Percentiles rank a stretch among this genome's conserved stretches.
These are phyloP conservation scores for Leptodactylus fallax DNA, from an alignment of 2,797 vertebrate species.

Conservation along the genomic window DNA sequence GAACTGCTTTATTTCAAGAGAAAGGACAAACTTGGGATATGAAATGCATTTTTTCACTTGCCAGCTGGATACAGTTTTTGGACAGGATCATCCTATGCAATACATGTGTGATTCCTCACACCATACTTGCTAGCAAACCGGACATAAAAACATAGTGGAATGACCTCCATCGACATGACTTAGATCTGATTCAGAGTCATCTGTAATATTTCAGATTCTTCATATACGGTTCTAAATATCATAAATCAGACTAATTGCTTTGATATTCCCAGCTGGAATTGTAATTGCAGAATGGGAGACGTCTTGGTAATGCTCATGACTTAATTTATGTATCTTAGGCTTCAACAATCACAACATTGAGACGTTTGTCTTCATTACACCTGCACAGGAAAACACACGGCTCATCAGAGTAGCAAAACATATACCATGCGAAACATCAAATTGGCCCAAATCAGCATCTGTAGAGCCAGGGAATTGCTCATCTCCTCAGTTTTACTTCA, in stretches of 20 bases:
- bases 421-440: neutral
- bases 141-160: neutral
- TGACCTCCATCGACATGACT: neutral
- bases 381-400: constrained; percentile 1
- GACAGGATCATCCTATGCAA: neutral
- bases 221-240: constrained; percentile 7
- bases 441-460: neutral
- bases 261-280: constrained; percentile 23
- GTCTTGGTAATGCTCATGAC: constrained; percentile 12
- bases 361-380: constrained; percentile 28
- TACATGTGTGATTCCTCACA: constrained; percentile 19
- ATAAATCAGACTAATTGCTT: constrained; percentile 36
- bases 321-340: neutral
- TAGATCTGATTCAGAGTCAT: neutral
- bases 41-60: constrained; percentile 26
- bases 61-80: constrained; percentile 42
- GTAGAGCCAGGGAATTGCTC: neutral
- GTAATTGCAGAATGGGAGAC: constrained; percentile 5
- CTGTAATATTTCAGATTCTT: neutral
- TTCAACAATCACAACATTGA: constrained; percentile 38
- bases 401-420: neutral
- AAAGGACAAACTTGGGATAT: constrained; percentile 7
- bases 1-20: constrained; percentile 13
- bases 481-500: neutral
- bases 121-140: neutral